Evolutionary conservation across 2,113 vertebrate species (phyloP).

Genomic region (Aix galericulata): DNA sequence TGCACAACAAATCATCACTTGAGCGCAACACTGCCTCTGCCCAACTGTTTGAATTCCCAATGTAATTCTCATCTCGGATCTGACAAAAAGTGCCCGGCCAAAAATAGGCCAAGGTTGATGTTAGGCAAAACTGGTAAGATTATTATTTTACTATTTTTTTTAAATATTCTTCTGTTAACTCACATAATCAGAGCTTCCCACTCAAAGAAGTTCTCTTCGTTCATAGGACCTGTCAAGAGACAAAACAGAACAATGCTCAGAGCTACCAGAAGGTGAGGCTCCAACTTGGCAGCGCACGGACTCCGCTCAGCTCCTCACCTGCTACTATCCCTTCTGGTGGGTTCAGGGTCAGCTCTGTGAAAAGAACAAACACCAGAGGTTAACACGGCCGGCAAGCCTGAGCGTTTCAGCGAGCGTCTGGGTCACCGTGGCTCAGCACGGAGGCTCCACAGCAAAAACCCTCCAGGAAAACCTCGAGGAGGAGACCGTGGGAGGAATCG

Average conservation of each 20-base stretch:
- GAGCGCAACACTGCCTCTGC: neutral
- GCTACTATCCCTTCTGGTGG: conserved; percentile 96
- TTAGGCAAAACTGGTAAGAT: rapidly evolving
- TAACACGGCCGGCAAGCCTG: neutral
- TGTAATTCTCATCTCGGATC: neutral
- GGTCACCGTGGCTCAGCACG: neutral
- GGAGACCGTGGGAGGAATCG: neutral
- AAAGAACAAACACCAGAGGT: conserved; percentile 39
- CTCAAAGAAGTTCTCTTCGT: conserved; percentile 98
- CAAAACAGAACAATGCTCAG: neutral
- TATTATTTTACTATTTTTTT: neutral
- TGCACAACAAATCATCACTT: neutral
- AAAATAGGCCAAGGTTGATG: neutral
- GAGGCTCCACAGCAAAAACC: neutral
- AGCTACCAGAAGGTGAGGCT: neutral
- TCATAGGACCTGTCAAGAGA: conserved; percentile 86
- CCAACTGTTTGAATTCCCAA: neutral
- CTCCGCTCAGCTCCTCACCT: conserved; percentile 79
- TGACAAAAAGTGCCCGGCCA: neutral
- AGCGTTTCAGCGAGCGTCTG: rapidly evolving
- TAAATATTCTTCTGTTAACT: conserved; percentile 64
- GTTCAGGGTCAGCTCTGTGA: conserved; percentile 92
- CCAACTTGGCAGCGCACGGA: neutral
- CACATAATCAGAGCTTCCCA: conserved; percentile 99
- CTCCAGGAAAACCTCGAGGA: neutral